A percentile compares a stretch with the other conserved stretches of the same genome.
phyloP scores from a whole-genome alignment of 1,140 invertebrate genomes.

The Bathynomus jamesi region DNA sequence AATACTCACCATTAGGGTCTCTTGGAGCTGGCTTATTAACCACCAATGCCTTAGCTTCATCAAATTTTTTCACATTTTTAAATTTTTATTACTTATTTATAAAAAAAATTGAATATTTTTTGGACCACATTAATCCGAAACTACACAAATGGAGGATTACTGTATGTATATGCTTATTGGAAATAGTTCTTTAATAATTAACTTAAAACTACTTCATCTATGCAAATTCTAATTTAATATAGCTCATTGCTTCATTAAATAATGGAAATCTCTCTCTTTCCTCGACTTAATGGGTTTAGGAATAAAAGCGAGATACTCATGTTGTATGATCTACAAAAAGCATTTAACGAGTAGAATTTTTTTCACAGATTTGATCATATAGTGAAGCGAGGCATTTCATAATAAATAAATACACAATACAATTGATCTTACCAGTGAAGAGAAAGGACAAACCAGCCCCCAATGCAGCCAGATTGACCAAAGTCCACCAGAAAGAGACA shows the following conservation, averaged over 20 bases:
- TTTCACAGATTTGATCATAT: not conserved
- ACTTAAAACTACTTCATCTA: too few species aligned
- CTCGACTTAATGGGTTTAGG: not conserved
- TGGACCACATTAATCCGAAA: too few species aligned
- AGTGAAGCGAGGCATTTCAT: not conserved
- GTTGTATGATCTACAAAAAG: not conserved
- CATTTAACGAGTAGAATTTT: not conserved
- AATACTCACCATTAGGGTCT: too few species aligned
- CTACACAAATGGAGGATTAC: too few species aligned
- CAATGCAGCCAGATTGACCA: conserved; percentile 20
- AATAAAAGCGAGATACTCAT: not conserved
- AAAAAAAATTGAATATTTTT: too few species aligned
- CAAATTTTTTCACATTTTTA: too few species aligned
- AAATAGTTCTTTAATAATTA: too few species aligned
- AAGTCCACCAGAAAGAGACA: conserved; percentile 32
- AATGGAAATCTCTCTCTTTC: not conserved
- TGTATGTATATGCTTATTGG: too few species aligned
- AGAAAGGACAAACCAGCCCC: conserved; percentile 27
- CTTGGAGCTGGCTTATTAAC: too few species aligned
- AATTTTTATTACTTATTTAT: too few species aligned
- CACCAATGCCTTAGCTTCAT: too few species aligned
- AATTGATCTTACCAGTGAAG: conserved; percentile 25
- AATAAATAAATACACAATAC: not conserved
- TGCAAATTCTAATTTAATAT: too few species aligned
- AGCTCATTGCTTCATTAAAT: not conserved